These are phyloP conservation scores for Arothron firmamentum DNA, from an alignment of 2,113 vertebrate genomes.

Conservation along the genomic window DNA sequence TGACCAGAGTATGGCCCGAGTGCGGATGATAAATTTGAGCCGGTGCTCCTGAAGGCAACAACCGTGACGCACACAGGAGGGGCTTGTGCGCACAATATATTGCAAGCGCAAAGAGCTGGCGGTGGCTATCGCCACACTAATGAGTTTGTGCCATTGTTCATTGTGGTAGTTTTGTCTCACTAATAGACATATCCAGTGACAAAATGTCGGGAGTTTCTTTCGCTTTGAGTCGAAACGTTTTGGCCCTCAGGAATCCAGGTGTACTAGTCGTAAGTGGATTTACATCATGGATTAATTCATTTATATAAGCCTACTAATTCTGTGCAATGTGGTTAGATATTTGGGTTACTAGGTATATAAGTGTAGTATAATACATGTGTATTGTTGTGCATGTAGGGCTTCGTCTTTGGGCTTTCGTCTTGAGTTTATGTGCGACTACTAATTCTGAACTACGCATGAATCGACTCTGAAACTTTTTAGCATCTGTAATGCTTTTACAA, in stretches of 20 bases:
- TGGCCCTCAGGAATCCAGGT: constrained; percentile 38
- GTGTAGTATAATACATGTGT: too few relatives aligned
- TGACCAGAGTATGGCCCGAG: background rate
- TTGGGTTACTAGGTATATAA: too few relatives aligned
- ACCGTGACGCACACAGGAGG: background rate
- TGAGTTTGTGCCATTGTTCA: background rate
- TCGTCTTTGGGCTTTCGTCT: too few relatives aligned
- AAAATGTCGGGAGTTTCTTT: constrained; percentile 49
- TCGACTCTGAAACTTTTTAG: too few relatives aligned
- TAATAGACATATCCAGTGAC: background rate
- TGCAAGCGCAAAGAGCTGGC: too few relatives aligned
- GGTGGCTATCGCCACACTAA: background rate
- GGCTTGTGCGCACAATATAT: background rate
- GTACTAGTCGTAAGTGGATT: constrained; percentile 52
- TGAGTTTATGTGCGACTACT: too few relatives aligned
- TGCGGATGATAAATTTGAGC: background rate
- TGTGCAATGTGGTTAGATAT: too few relatives aligned
- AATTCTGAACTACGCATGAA: too few relatives aligned
- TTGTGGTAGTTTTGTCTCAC: background rate
- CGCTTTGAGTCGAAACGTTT: constrained; percentile 40
- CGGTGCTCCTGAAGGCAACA: constrained; percentile 30
- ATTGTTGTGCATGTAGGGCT: too few relatives aligned
- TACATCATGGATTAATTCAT: background rate
- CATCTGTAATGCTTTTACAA: too few relatives aligned
- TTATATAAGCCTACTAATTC: too few relatives aligned